Percentiles rank a stretch among this genome's conserved stretches.
Evolutionary conservation across 1,140 invertebrate genomes (phyloP).

Genomic region (Drosophila willistoni): DNA sequence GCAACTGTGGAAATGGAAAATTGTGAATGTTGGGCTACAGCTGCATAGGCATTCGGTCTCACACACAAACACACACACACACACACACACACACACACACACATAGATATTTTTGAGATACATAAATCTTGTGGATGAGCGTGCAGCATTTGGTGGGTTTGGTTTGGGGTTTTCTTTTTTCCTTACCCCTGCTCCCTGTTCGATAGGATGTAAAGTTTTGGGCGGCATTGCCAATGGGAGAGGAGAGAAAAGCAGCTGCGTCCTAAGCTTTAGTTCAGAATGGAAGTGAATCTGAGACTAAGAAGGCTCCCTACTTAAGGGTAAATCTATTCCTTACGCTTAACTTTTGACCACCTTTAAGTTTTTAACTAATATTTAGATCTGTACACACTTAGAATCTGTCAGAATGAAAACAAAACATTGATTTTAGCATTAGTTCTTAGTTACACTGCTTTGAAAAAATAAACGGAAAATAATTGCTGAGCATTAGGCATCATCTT

Average conservation of each 20-base stretch:
- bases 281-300: conserved; percentile 2
- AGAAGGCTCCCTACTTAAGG: conserved; percentile 8
- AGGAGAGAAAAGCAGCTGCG: conserved; percentile 33
- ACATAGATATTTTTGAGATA: conserved; percentile 71
- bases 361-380: no score
- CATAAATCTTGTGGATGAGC: conserved; percentile 80
- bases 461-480: no score
- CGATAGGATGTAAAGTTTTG: conserved; percentile 40
- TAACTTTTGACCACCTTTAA: neutral
- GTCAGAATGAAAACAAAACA: no score
- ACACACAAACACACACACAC: conserved; percentile 43
- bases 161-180: conserved; percentile 38
- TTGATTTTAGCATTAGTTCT: no score
- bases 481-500: no score
- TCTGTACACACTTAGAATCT: no score
- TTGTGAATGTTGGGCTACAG: conserved; percentile 39
- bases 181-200: conserved; percentile 27
- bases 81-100: conserved; percentile 43
- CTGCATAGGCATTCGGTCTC: conserved; percentile 70
- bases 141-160: conserved; percentile 57
- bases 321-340: neutral
- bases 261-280: conserved; percentile 14
- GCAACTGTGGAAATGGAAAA: conserved; percentile 34
- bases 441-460: no score
- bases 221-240: conserved; percentile 6